Percentiles rank a stretch among this genome's conserved stretches.
phyloP scores from a whole-genome alignment of 1,140 invertebrate genomes.

The Microplitis mediator region DNA sequence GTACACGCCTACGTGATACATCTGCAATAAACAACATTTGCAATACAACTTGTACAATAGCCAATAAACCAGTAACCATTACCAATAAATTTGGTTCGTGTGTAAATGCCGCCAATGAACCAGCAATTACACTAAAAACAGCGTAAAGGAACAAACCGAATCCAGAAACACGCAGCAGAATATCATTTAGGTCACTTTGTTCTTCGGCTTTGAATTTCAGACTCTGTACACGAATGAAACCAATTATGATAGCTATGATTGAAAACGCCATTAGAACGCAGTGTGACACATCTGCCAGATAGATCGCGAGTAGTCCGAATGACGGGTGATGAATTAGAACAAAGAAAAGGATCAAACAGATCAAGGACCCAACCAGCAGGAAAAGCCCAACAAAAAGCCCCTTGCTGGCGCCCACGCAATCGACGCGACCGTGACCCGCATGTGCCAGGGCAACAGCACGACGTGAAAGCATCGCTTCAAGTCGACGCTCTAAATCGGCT shows the following conservation, averaged over 20 bases:
- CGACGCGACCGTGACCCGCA: constrained; percentile 77
- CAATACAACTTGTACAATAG: constrained; percentile 85
- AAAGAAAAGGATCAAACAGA: constrained; percentile 93
- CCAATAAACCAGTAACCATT: constrained; percentile 85
- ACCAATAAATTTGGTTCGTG: constrained; percentile 87
- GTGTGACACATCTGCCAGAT: constrained; percentile 88
- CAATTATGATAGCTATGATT: constrained; percentile 86
- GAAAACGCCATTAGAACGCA: constrained; percentile 85
- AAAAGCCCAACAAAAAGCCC: constrained; percentile 93
- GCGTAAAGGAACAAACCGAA: constrained; percentile 92
- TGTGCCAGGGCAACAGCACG: constrained; percentile 82
- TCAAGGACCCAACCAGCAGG: constrained; percentile 86
- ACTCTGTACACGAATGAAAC: constrained; percentile 81
- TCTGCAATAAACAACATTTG: constrained; percentile 96
- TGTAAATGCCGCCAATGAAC: constrained; percentile 79
- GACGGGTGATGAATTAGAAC: constrained; percentile 85
- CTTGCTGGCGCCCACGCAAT: constrained; percentile 91
- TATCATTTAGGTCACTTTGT: constrained; percentile 87
- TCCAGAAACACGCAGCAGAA: constrained; percentile 86
- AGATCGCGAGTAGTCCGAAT: constrained; percentile 82
- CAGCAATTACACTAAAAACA: constrained; percentile 91
- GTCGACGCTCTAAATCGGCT: constrained; percentile 82
- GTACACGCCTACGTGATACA: constrained; percentile 87
- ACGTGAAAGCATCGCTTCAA: constrained; percentile 82
- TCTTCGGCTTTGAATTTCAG: constrained; percentile 89